Base-by-base conservation (phyloP, 2,797 vertebrate species). In the Lagocephalus sceleratus region DNA sequence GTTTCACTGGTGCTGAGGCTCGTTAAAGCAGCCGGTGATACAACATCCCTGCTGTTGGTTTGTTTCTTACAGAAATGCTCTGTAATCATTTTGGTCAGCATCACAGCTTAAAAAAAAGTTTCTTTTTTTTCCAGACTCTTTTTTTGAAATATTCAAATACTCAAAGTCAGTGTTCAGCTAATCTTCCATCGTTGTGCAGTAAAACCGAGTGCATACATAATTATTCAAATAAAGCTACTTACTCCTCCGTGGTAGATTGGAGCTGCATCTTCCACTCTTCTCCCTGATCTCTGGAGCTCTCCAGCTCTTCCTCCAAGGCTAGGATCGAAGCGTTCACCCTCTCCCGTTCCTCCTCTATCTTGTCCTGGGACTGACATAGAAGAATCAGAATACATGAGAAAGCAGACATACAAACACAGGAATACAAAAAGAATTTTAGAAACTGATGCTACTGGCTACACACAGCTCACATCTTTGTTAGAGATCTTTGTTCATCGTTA, bases 301-400 rank as follows among this genome's bases (percentile, higher is more conserved):
- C 91, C 77, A 98, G 90, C 77, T 96, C 93, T 6, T 85, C 87
- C 81, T 94, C 94, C 67, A 98, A 83, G 39, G 81, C 89, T 51
- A 91, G 67, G 40, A 98, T 82, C 22, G 93, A 86, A 0, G 76
- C 5, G 4, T 92, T 94, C 52, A 97, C 93, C 67, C 91, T 90
- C 88, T 96, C 91, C 46, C 89, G 87, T 88, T 98, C 94, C 0
- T 91, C 86, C 62, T 97, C 95, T 19, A 98, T 85, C 44, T 77
- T 85, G 55, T 91, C 90, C 54, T 95, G 94, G 16, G 94, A 94
- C 96, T 97, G 56, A 58, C 29, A 22, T 1, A 57, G 6, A 55
- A 5, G 23, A 1, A 32, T 2, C 0, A 47, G 8, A 23, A n/a
- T 7, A 2, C 5, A 9, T 17, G 2, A 20, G 45, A 21, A 9